phyloP scores from a whole-genome alignment of 2,113 vertebrate species.

The Glaucomys volans region DNA sequence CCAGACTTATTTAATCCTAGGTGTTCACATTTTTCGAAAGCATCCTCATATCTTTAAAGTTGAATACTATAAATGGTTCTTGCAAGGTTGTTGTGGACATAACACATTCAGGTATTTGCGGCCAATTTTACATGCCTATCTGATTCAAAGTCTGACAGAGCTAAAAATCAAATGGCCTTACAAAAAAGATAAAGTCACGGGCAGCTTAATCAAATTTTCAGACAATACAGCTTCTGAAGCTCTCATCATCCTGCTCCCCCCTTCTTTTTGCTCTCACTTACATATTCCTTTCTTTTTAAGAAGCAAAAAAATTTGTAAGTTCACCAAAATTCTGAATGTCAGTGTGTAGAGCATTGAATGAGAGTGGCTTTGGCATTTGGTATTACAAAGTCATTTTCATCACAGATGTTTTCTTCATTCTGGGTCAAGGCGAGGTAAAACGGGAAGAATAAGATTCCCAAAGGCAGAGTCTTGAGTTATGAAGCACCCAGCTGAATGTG shows the following conservation, averaged over 20 bases:
- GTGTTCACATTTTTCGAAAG: constrained; percentile 53
- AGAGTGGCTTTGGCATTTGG: constrained; percentile 48
- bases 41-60: constrained; percentile 57
- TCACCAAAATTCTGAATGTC: constrained; percentile 65
- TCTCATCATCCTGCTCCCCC: not conserved
- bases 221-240: not conserved
- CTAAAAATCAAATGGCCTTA: constrained; percentile 27
- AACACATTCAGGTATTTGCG: not conserved
- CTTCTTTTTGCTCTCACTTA: constrained; percentile 20
- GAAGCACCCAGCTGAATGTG: constrained; percentile 93
- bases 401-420: constrained; percentile 84
- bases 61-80: constrained; percentile 50
- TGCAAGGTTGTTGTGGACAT: not conserved
- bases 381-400: constrained; percentile 61
- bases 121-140: not conserved
- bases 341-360: constrained; percentile 57
- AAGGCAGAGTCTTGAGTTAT: too few relatives aligned
- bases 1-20: constrained; percentile 26
- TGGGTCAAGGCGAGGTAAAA: too few relatives aligned
- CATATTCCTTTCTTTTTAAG: constrained; percentile 62
- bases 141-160: not conserved
- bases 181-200: not conserved
- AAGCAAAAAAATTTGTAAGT: constrained; percentile 55
- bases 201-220: not conserved
- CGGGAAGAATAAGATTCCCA: too few relatives aligned